A percentile compares a stretch with the other conserved stretches of the same genome.
These are phyloP conservation scores for Pollimyrus isidori DNA, from an alignment of 2,113 vertebrate species.

Conservation along the genomic window DNA sequence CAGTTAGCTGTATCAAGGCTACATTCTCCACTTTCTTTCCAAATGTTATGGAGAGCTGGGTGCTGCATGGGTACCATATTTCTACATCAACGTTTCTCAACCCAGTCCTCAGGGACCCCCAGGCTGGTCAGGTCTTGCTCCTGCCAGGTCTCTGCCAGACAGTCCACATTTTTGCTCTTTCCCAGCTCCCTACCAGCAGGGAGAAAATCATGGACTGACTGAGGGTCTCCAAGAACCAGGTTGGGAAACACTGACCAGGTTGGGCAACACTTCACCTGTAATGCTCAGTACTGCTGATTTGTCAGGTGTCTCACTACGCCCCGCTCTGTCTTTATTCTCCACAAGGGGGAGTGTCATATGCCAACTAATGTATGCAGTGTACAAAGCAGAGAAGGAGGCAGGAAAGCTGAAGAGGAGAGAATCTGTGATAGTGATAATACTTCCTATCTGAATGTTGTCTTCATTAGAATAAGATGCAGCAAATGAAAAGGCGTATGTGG, in stretches of 20 bases:
- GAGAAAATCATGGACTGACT: neutral
- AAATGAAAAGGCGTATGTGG: neutral
- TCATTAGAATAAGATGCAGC: neutral
- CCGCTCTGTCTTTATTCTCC: neutral
- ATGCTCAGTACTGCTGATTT: neutral
- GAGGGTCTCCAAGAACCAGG: neutral
- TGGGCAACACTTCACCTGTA: neutral
- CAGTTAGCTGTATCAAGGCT: neutral
- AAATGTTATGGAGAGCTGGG: neutral
- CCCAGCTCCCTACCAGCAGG: neutral
- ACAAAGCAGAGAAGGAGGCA: neutral
- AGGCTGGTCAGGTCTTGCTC: neutral
- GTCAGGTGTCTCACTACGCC: conserved; percentile 30
- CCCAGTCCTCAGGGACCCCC: neutral
- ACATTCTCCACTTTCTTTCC: neutral
- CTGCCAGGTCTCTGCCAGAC: neutral
- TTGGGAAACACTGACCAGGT: neutral
- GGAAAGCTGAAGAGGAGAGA: neutral
- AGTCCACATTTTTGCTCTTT: neutral
- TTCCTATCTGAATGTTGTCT: neutral
- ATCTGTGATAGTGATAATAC: neutral
- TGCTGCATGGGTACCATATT: neutral
- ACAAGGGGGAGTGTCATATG: conserved; percentile 41
- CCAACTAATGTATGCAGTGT: conserved; percentile 42
- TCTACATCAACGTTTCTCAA: neutral